Percentiles rank a stretch among this genome's conserved stretches.
phyloP scores from a whole-genome alignment of 2,113 vertebrate genomes.

The Strigops habroptila region DNA sequence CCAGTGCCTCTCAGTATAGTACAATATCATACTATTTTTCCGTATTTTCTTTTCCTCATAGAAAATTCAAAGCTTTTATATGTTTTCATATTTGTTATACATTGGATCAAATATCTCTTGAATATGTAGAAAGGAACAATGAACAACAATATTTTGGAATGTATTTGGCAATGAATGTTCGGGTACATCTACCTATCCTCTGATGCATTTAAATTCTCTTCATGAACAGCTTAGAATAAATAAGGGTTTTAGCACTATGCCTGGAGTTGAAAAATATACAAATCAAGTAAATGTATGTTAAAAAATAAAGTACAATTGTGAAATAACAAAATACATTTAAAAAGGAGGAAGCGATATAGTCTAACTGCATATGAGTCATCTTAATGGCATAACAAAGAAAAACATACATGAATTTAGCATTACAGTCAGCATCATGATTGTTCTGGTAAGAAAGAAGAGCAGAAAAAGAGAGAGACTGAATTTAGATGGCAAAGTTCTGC shows the following conservation, averaged over 20 bases:
- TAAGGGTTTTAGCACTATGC: not conserved
- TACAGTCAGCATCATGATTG: not conserved
- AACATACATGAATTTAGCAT: not conserved
- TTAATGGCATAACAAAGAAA: constrained; percentile 27
- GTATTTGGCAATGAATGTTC: not conserved
- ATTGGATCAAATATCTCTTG: constrained; percentile 57
- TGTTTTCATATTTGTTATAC: constrained; percentile 45
- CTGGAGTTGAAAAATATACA: constrained; percentile 25
- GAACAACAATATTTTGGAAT: constrained; percentile 26
- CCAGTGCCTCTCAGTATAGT: not conserved
- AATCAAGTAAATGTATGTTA: not conserved
- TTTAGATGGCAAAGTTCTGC: not conserved
- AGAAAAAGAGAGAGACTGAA: not conserved
- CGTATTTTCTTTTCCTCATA: constrained; percentile 33
- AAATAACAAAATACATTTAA: not conserved
- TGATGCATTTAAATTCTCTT: constrained; percentile 7
- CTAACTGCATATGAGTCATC: constrained; percentile 31
- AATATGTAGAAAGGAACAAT: constrained; percentile 60
- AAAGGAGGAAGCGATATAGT: not conserved
- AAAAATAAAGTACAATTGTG: not conserved
- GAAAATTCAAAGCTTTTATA: constrained; percentile 53
- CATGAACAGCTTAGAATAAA: constrained; percentile 1
- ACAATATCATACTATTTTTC: constrained; percentile 21
- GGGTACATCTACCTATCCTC: not conserved
- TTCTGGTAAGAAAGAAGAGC: not conserved